phyloP scores from a whole-genome alignment of 2,113 vertebrate genomes.

The Sorex araneus region DNA sequence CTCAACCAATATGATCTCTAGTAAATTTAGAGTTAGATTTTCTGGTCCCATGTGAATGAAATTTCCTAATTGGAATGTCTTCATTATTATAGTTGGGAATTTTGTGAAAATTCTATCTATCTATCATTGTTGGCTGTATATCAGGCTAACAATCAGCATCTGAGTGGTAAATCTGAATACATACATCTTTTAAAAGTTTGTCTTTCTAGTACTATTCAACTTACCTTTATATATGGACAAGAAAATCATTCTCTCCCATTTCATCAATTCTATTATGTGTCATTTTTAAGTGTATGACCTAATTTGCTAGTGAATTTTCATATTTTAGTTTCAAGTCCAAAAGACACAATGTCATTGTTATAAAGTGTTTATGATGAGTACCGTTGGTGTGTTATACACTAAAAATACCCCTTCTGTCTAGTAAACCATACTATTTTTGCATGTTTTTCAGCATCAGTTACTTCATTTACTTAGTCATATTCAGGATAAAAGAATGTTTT shows the following conservation, averaged over 20 bases:
- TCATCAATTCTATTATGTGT: conserved; percentile 36
- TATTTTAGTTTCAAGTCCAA: neutral
- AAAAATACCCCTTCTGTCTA: neutral
- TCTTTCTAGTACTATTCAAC: neutral
- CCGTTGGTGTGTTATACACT: neutral
- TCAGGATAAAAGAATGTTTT: neutral
- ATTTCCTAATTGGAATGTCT: conserved; percentile 12
- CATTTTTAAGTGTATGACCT: conserved; percentile 25
- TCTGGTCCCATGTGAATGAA: conserved; percentile 6
- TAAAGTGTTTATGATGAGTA: neutral
- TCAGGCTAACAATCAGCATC: neutral
- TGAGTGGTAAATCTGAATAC: too few species aligned
- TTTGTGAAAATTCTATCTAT: conserved; percentile 28
- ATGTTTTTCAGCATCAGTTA: conserved; percentile 35
- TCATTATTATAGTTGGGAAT: neutral
- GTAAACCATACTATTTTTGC: neutral
- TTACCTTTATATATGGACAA: neutral
- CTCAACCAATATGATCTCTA: neutral
- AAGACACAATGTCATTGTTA: neutral
- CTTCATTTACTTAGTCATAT: neutral
- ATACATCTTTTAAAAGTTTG: neutral
- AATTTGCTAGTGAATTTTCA: neutral
- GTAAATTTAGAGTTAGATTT: neutral
- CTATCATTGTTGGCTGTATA: neutral
- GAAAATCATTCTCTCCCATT: neutral